Evolutionary conservation across 2,113 vertebrate genomes (phyloP), one percentile per base, ranked within the genome.

Genomic region (Lycocorax pyrrhopterus): DNA sequence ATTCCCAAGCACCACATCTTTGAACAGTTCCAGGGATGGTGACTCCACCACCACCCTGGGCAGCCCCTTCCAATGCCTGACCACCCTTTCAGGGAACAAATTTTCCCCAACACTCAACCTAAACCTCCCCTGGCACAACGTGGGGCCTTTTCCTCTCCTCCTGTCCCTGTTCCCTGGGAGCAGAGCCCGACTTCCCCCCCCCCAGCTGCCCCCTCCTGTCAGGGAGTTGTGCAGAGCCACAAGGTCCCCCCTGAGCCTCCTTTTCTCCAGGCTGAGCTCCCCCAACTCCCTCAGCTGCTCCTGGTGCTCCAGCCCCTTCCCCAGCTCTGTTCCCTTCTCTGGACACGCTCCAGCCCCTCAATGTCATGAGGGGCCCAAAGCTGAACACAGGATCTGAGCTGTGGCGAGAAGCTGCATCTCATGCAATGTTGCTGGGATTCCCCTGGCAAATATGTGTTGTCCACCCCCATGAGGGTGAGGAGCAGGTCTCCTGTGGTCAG

Each of bases 401-500:
- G 47, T 22, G 39, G 20, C n/a, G 76, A 43, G 73, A 51, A 77
- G 63, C 64, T 64, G 29, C 63, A 83, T 39, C 33, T 72, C 44
- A 33, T 1, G 4, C 30, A 25, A 12, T 0, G 0, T 30, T 60
- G 13, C 35, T 66, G 64, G 64, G 33, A 80, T 59, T 86, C 53
- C 37, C 44, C 53, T 59, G 63, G 43, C 56, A 89, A 43, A 39
- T 1, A 0, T 0, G 7, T 0, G 0, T 6, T 68, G 33, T 30
- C 21, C 20, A 37, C 25, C 4, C 19, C 47, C 0, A 0, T 4
- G 59, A 17, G 44, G 85, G 20, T 35, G 55, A 68, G 46, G 63
- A 80, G 33, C 53, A 59, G 35, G 4, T 77, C 46, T 68, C 53
- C 14, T 29, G 63, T 46, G 46, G 27, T 26, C 73, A 55, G 68